Evolutionary conservation across 2,888 invertebrate genomes (phyloP).

Genomic region (Parnassius mnemosyne): DNA sequence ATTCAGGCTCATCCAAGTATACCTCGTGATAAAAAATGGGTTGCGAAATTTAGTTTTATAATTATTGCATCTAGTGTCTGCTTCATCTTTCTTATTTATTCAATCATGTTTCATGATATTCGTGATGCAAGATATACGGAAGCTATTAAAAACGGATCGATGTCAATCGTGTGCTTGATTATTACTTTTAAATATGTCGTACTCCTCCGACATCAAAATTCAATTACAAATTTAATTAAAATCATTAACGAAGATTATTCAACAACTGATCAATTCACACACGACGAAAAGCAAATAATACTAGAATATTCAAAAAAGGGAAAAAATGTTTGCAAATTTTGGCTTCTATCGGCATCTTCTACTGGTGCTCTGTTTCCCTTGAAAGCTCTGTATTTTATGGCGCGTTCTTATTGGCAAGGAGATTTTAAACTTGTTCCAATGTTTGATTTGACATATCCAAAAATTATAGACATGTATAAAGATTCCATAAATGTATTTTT

Average conservation of each 20-base stretch:
- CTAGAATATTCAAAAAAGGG: conserved; percentile 42
- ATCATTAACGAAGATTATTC: conserved; percentile 48
- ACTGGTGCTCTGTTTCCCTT: conserved; percentile 46
- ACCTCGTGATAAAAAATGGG: conserved; percentile 21
- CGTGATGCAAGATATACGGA: conserved; percentile 40
- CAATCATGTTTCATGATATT: conserved; percentile 44
- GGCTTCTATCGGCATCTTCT: conserved; percentile 39
- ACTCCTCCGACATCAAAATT: conserved; percentile 39
- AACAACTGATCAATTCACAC: conserved; percentile 33
- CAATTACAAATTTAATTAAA: conserved; percentile 39
- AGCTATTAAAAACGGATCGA: conserved; percentile 46
- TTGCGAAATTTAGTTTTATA: conserved; percentile 11
- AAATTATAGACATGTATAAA: conserved; percentile 43
- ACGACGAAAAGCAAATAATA: conserved; percentile 43
- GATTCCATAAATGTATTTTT: conserved; percentile 36
- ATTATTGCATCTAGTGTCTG: conserved; percentile 9
- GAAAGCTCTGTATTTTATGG: conserved; percentile 47
- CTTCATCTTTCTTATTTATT: conserved; percentile 36
- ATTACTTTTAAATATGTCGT: conserved; percentile 45
- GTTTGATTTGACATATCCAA: conserved; percentile 49
- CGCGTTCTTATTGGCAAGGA: conserved; percentile 38
- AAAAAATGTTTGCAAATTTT: conserved; percentile 43
- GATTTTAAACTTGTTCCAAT: conserved; percentile 45
- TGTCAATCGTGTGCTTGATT: conserved; percentile 44
- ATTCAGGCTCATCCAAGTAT: conserved; percentile 16